A percentile compares a stretch with the other conserved stretches of the same genome.
Evolutionary conservation across 1,140 invertebrate species (phyloP).

Genomic region (Pseudomyrmex gracilis): DNA sequence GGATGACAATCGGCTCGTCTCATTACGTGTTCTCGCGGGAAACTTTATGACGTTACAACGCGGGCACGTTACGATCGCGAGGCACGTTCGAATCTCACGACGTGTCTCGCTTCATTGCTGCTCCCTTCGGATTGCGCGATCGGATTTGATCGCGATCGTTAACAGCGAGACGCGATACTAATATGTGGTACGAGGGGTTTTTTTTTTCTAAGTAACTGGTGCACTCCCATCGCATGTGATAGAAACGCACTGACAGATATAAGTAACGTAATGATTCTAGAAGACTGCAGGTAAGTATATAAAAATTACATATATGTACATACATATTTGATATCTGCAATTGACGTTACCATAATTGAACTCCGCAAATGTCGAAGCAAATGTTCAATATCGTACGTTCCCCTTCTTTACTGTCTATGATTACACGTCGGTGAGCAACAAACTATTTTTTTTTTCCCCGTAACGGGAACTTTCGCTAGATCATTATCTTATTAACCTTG

Average conservation of each 20-base stretch:
- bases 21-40: conserved; percentile 14
- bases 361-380: not conserved
- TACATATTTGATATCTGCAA: not conserved
- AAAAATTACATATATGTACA: not conserved
- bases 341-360: not conserved
- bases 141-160: not conserved
- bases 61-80: conserved; percentile 16
- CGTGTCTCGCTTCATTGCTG: conserved; percentile 6
- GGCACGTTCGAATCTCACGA: conserved; percentile 29
- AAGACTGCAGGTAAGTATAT: conserved; percentile 26
- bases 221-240: conserved; percentile 32
- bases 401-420: not conserved
- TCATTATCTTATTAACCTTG: conserved; percentile 48
- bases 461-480: conserved; percentile 30
- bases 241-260: conserved; percentile 39
- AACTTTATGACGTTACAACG: not conserved
- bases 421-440: conserved; percentile 9
- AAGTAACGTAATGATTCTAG: not conserved
- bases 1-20: conserved; percentile 29
- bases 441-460: conserved; percentile 12
- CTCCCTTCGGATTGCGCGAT: not conserved
- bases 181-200: conserved; percentile 42
- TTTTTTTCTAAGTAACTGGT: conserved; percentile 1
- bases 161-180: conserved; percentile 36
- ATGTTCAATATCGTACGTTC: conserved; percentile 20